phyloP scores from a whole-genome alignment of 2,113 vertebrate genomes.

The Pogona vitticeps region DNA sequence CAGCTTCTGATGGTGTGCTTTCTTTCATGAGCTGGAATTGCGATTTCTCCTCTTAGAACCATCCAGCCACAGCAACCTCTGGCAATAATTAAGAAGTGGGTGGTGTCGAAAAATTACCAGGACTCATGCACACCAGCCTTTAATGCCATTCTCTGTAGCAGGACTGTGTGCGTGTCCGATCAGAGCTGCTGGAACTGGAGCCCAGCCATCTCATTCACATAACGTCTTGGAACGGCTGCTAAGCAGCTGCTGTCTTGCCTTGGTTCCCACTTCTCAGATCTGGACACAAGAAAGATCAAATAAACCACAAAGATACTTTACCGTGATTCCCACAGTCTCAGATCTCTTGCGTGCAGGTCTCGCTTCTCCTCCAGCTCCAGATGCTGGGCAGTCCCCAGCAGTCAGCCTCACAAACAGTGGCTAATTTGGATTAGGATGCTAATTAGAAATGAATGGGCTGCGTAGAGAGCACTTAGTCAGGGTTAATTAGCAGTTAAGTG shows the following conservation, averaged over 20 bases:
- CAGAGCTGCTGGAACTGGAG: background rate
- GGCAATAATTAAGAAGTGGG: background rate
- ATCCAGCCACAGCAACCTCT: background rate
- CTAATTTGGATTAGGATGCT: conserved; percentile 69
- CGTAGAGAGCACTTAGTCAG: conserved; percentile 56
- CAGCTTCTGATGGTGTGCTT: background rate
- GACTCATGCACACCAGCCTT: background rate
- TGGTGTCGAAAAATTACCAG: background rate
- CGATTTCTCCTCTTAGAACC: background rate
- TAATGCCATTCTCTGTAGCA: background rate
- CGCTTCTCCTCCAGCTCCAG: conserved; percentile 29
- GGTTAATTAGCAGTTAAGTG: conserved; percentile 69
- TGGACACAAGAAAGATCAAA: background rate
- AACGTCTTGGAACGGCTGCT: background rate
- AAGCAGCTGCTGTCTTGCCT: conserved; percentile 24
- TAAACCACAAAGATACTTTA: rapidly evolving
- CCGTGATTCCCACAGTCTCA: background rate
- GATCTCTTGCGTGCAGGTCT: background rate
- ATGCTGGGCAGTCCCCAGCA: background rate
- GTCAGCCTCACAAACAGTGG: background rate
- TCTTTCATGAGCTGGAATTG: background rate
- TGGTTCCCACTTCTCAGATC: background rate
- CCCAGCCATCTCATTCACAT: conserved; percentile 5
- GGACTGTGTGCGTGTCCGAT: background rate
- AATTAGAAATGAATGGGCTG: conserved; percentile 63